Evolutionary conservation across 53 echinoderm and acorn worm species (phyloP).

Genomic region (Echinarachnius parma): DNA sequence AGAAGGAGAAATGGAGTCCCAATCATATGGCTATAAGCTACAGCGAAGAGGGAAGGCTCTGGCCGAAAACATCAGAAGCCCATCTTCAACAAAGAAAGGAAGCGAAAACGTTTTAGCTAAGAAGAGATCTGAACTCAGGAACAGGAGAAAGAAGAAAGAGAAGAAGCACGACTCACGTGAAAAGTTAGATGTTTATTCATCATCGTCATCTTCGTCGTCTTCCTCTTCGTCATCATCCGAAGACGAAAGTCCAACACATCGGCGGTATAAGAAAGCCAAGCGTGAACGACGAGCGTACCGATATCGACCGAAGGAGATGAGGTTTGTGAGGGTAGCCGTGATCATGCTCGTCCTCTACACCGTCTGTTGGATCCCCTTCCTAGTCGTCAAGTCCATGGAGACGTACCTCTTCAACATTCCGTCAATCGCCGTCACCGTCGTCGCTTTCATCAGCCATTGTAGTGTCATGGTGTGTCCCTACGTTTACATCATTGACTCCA

Average conservation of each 20-base stretch:
- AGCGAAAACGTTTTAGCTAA: no score
- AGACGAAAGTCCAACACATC: constrained; percentile 18
- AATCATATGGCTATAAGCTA: constrained; percentile 31
- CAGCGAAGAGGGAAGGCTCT: constrained; percentile 20
- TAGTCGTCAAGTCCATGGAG: constrained; percentile 6
- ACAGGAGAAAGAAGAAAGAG: constrained; percentile 7
- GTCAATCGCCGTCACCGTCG: constrained; percentile 17
- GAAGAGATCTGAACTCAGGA: constrained; percentile 12
- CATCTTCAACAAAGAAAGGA: constrained; percentile 16
- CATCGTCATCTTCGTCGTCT: constrained; percentile 28
- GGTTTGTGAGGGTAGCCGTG: constrained; percentile 2
- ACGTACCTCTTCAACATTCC: constrained; percentile 7
- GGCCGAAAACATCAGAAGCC: constrained; percentile 13
- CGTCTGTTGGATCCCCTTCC: constrained; percentile 47
- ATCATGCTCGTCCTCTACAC: constrained; percentile 31
- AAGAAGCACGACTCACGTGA: background rate
- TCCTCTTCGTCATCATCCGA: constrained; percentile 25
- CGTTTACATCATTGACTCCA: constrained; percentile 27
- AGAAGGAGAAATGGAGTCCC: background rate
- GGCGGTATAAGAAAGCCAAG: constrained; percentile 30
- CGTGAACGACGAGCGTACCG: constrained; percentile 18
- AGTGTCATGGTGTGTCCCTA: constrained; percentile 12
- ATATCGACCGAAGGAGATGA: constrained; percentile 42
- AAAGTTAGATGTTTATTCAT: no score
- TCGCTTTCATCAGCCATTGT: constrained; percentile 23